These are phyloP conservation scores for Cydia fagiglandana DNA, from an alignment of 1,140 invertebrate species.

Conservation along the genomic window DNA sequence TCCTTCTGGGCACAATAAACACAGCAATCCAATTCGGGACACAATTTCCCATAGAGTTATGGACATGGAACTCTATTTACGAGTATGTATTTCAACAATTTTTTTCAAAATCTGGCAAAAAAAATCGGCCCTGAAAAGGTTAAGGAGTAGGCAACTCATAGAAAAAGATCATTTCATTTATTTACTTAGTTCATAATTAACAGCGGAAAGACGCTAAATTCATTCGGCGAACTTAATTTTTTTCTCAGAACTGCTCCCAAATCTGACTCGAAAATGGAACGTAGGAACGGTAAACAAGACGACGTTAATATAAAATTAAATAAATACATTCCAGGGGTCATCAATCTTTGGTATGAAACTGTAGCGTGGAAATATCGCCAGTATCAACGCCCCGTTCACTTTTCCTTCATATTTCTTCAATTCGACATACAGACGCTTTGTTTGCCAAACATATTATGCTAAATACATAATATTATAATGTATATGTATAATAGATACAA, in stretches of 20 bases:
- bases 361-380: slow-evolving; percentile 46
- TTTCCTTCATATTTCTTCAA: slow-evolving; percentile 32
- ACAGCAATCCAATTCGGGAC: no score
- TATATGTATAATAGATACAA: no score
- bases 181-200: neutral
- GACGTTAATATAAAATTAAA: slow-evolving; percentile 26
- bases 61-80: no score
- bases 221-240: neutral
- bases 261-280: neutral
- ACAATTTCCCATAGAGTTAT: no score
- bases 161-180: no score
- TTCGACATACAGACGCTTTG: neutral
- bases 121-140: no score
- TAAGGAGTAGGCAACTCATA: no score
- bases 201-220: neutral
- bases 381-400: slow-evolving; percentile 41
- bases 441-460: neutral
- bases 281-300: neutral
- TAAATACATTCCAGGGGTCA: slow-evolving; percentile 36
- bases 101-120: no score
- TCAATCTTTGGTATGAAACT: slow-evolving; percentile 54
- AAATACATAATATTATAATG: no score
- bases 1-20: no score
- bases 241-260: neutral
- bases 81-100: no score